Base-by-base conservation (phyloP, 2,888 invertebrate species). In the Zonitis immaculata region DNA sequence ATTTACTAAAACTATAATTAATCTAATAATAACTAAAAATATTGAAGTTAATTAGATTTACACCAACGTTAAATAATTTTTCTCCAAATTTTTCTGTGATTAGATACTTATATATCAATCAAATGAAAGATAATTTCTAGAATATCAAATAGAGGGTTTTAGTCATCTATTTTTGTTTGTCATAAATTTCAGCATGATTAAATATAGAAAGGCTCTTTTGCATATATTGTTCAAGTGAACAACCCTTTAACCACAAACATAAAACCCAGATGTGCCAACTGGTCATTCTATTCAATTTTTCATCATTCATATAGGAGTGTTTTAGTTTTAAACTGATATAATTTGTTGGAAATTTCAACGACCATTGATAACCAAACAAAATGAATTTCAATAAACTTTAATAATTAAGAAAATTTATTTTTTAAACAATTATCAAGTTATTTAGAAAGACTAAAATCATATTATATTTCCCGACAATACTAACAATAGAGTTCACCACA, bases 231-330 rank as follows among this genome's bases (percentile, higher is more conserved):
- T 39, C 39, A 51, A 54, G 51, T 51, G 44, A 47, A 47, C 51
- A 51, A 48, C 54, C 54, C 51, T 54, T 54, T 54, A 54, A 47
- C 44, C 32, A 27, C 49, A 53, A 49, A 45, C 49, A 53, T 49
- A 39, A 47, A 49, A 32, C 49, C 14, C 54, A 54, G 49, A 54
- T 54, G 54, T 44, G 50, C 30, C 50, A 46, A 43, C 47, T 54
- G 54, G 54, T 54, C 54, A 54, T 49, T 50, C 27, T 44, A 44
- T 30, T 54, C 47, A 54, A 54, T 54, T 54, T 42, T 54, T 54
- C 50, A 54, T 54, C 20, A 39, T 39, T 39, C 11, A 20, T n/a
- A n/a, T 39, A 39, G 9, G 6, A n/a, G 18, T 16, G 6, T 39
- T 39, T 39, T 20, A 11, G n/a, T 6, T 39, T 39, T 20, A 20